Percentiles rank a stretch among this genome's conserved stretches.
Evolutionary conservation across 1,140 invertebrate genomes (phyloP).

Genomic region (Harpegnathos saltator): DNA sequence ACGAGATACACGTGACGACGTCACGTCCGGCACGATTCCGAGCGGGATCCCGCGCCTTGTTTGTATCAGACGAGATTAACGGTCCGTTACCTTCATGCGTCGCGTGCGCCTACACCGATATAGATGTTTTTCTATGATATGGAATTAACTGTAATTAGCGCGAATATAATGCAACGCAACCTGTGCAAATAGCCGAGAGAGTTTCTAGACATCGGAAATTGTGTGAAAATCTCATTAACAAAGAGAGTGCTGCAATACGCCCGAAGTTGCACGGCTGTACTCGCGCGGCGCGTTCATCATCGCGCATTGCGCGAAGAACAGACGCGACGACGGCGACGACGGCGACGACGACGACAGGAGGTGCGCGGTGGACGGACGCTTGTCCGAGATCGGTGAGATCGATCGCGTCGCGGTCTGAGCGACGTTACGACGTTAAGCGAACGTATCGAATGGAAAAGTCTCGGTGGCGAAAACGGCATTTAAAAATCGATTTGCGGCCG

Average conservation of each 20-base stretch:
- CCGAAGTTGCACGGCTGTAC: no score
- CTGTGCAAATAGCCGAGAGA: background rate
- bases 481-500: slow-evolving; percentile 74
- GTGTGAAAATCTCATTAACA: no score
- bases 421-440: slow-evolving; percentile 48
- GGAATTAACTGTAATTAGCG: no score
- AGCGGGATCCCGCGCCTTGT: slow-evolving; percentile 60
- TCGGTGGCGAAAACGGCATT: slow-evolving; percentile 69
- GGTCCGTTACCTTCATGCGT: background rate
- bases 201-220: background rate
- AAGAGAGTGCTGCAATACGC: no score
- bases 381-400: slow-evolving; percentile 5
- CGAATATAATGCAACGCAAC: no score
- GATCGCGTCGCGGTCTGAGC: slow-evolving; percentile 32
- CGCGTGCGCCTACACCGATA: background rate
- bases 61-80: slow-evolving; percentile 20
- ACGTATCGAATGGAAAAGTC: slow-evolving; percentile 61
- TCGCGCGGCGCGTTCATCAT: background rate
- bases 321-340: slow-evolving; percentile 38
- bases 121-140: background rate
- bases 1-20: slow-evolving; percentile 60
- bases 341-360: no score
- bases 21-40: slow-evolving; percentile 78
- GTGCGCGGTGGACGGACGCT: no score
- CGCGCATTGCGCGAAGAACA: background rate